Percentiles rank a stretch among this genome's conserved stretches.
phyloP scores from a whole-genome alignment of 1,140 invertebrate species.

The Drosophila bifasciata region DNA sequence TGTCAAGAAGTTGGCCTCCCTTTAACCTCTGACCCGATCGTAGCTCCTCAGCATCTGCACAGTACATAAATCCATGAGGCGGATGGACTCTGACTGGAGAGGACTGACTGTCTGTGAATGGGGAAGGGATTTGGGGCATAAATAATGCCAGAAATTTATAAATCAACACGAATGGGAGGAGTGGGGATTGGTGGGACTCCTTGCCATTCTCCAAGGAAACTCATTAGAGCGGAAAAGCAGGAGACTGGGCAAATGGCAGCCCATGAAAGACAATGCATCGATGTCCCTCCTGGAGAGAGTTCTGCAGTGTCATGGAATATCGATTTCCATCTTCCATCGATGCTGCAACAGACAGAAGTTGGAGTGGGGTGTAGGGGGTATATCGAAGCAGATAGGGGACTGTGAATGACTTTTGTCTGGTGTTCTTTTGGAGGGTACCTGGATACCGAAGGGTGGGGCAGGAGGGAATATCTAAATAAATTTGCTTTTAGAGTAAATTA shows the following conservation, averaged over 20 bases:
- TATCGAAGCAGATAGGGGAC: too few species aligned
- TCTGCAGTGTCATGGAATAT: slow-evolving; percentile 50
- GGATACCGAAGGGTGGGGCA: not conserved
- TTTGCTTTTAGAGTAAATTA: slow-evolving; percentile 71
- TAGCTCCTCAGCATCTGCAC: slow-evolving; percentile 23
- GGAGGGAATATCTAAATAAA: slow-evolving; percentile 51
- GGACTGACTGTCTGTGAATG: slow-evolving; percentile 19
- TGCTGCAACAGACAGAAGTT: slow-evolving; percentile 15
- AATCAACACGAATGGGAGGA: slow-evolving; percentile 12
- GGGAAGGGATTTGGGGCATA: slow-evolving; percentile 8
- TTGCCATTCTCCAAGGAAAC: slow-evolving; percentile 1
- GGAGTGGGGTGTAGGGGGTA: not conserved
- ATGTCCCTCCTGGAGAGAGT: slow-evolving; percentile 8
- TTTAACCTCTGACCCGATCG: slow-evolving; percentile 20
- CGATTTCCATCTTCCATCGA: slow-evolving; percentile 54
- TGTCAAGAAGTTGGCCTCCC: slow-evolving; percentile 14
- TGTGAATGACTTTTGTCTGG: slow-evolving; percentile 21
- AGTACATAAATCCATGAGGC: slow-evolving; percentile 43
- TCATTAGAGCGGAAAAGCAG: slow-evolving; percentile 19
- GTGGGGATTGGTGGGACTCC: not conserved
- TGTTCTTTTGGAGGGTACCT: not conserved
- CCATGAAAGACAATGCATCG: not conserved
- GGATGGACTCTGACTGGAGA: slow-evolving; percentile 4
- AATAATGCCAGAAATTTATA: slow-evolving; percentile 51
- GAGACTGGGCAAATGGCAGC: not conserved